Evolutionary conservation across 2,888 invertebrate species (phyloP), one percentile per base, ranked within the genome.

Genomic region (Hesperia comma): DNA sequence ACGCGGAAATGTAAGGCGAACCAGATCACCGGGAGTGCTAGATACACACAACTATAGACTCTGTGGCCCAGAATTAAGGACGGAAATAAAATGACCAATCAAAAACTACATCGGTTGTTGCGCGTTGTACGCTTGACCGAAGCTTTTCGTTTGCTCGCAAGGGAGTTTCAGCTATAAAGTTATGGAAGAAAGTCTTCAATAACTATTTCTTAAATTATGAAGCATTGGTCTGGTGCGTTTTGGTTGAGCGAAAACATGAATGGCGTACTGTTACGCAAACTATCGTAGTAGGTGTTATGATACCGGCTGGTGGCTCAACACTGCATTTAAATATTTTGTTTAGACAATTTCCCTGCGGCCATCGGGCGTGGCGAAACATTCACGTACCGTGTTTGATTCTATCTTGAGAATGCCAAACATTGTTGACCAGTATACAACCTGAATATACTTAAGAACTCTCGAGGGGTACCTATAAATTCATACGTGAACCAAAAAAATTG

Each of bases 221-320:
- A 56, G 15, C 15, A 12, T 37, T 12, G 0, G 5, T 6, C 10
- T 40, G 56, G 21, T 19, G 33, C 19, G 6, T 40, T 57, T 14
- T 57, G 46, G 46, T 69, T 61, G 46, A 40, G 43, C 41, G 66
- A 70, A 68, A 69, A 62, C 63, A 67, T 63, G 69, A 69, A 67
- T 67, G 62, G 58, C 53, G 55, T 63, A 46, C 51, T 60, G 61
- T 70, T 70, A 68, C 69, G 66, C 67, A 70, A 72, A 69, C 46
- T 37, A 51, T 63, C 55, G 19, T 19, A 21, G 69, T 71, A 63
- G 68, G 72, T 62, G 71, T 57, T 57, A 63, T 63, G 51, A 57
- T 57, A 68, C 71, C 69, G 68, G 68, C 66, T 56, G 63, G 60
- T 68, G 68, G 68, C 70, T 68, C 70, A 67, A 63, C 63, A 57